Evolutionary conservation across 2,113 vertebrate genomes (phyloP), one percentile per base, ranked within the genome.

Genomic region (Onychostruthus taczanowskii): DNA sequence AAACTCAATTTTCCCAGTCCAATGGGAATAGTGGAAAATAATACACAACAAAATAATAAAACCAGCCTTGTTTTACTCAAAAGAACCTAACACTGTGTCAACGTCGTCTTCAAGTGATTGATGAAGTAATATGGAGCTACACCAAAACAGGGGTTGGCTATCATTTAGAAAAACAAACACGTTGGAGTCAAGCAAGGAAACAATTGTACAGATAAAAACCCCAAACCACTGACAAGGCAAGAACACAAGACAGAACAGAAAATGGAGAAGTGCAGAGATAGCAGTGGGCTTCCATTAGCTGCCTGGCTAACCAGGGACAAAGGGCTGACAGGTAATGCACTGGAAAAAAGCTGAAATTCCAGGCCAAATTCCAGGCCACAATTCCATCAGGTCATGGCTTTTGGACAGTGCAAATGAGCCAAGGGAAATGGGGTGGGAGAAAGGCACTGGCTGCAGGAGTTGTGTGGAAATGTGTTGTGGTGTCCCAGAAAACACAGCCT

Each of bases 41-140:
- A 64, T 56, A 73, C 80, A 93, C 46, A 94, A 63, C 58, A 94
- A 97, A 96, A 94, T 94, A 96, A 97, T 82, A 96, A 95, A 96
- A 56, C 55, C 37, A 88, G 85, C 35, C 82, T 90, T 46, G 50
- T 84, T 96, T 97, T 96, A 90, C 77, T 95, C 84, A 73, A 92
- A 94, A 96, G 87, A 90, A 76, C 16, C 93, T 76, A 97, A 95
- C 78, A 80, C 50, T 59, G 35, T 93, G 88, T 96, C 94, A 96
- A 82, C 3, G 12, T 96, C 56, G 59, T 61, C 52, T 81, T 75
- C 53, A 79, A 72, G 78, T 95, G 94, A 97, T 94, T 96, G 96
- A 97, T 93, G 91, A 66, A 87, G 73, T 96, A 96, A 97, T 92
- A 94, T 59, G 80, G 73, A 93, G 56, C 67, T 46, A 84, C 77